Evolutionary conservation across 2,797 vertebrate genomes (phyloP), one percentile per base, ranked within the genome.

Genomic region (Poeciliopsis gracilis): DNA sequence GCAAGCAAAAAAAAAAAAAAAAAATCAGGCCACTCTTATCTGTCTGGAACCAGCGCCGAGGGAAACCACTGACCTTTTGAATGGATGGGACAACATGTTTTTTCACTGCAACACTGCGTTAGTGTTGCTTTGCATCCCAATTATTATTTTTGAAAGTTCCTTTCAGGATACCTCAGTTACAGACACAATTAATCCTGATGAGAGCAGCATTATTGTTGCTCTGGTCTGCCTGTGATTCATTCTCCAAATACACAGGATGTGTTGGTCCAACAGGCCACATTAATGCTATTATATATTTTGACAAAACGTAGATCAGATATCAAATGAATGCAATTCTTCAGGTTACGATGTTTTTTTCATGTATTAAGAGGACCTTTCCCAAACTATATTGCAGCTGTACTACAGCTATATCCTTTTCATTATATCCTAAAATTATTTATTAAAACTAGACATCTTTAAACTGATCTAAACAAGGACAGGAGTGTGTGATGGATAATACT

Each of bases 21-120:
- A 36, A 36, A 38, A 38, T 41, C 79, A 61, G 59, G 75, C 82
- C 75, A 69, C 46, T 81, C 77, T 85, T 76, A 74, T 82, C 77
- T 81, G 82, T 84, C 85, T 81, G 53, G 30, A 57, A 77, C 47
- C 63, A 75, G 79, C 82, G 90, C 85, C 77, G 69, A 90, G 83
- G 81, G 88, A 88, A 86, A 90, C 85, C 76, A 59, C 70, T 86
- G 85, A 90, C 88, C 88, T 89, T 69, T 73, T 82, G 61, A 28
- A 63, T 46, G 43, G 57, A 72, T 67, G 79, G 78, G 59, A 76
- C 75, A 74, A 81, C 81, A 89, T 66, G 25, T 6, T 66, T 77
- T 83, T 85, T 83, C 81, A 88, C 84, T 53, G 77, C 67, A 77
- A 82, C 0, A 69, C 46, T 59, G 47, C 61, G 61, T 23, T 4